These are phyloP conservation scores for Smutsia gigantea DNA, from an alignment of 2,797 vertebrate genomes.

Conservation along the genomic window DNA sequence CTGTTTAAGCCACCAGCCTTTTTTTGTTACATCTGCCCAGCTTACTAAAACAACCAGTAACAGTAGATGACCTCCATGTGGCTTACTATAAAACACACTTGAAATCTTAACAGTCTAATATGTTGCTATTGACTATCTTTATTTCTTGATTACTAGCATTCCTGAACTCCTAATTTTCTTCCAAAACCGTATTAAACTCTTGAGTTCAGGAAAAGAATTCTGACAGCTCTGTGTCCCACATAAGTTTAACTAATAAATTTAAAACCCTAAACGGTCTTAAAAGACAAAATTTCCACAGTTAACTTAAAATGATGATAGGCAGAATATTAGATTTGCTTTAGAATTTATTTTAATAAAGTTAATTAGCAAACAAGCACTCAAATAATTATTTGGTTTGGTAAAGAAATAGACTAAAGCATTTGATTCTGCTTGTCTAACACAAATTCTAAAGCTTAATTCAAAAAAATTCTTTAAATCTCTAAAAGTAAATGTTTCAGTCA, in stretches of 20 bases:
- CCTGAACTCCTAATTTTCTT: slow-evolving; percentile 32
- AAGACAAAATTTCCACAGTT: slow-evolving; percentile 71
- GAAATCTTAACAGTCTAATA: slow-evolving; percentile 8
- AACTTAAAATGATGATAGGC: slow-evolving; percentile 68
- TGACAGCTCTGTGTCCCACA: slow-evolving; percentile 24
- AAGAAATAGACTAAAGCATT: neutral
- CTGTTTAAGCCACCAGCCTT: neutral
- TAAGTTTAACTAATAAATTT: slow-evolving; percentile 77
- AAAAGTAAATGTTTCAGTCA: neutral
- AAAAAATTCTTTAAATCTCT: slow-evolving; percentile 2
- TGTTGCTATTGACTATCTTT: slow-evolving; percentile 31
- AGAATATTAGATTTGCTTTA: slow-evolving; percentile 70
- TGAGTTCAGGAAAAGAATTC: slow-evolving; percentile 58
- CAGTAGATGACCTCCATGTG: slow-evolving; percentile 43
- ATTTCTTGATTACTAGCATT: slow-evolving; percentile 46
- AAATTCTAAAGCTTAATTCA: slow-evolving; percentile 5
- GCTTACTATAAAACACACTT: slow-evolving; percentile 61
- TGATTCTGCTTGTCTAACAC: neutral
- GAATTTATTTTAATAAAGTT: slow-evolving; percentile 68
- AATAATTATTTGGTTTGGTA: slow-evolving; percentile 61
- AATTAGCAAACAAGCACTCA: slow-evolving; percentile 25
- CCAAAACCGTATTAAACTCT: slow-evolving; percentile 24
- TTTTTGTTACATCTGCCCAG: neutral
- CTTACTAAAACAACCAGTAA: slow-evolving; percentile 26
- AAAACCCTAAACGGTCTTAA: slow-evolving; percentile 78